Evolutionary conservation across 2,113 vertebrate species (phyloP), one percentile per base, ranked within the genome.

Genomic region (Apistogramma diplotaenia): DNA sequence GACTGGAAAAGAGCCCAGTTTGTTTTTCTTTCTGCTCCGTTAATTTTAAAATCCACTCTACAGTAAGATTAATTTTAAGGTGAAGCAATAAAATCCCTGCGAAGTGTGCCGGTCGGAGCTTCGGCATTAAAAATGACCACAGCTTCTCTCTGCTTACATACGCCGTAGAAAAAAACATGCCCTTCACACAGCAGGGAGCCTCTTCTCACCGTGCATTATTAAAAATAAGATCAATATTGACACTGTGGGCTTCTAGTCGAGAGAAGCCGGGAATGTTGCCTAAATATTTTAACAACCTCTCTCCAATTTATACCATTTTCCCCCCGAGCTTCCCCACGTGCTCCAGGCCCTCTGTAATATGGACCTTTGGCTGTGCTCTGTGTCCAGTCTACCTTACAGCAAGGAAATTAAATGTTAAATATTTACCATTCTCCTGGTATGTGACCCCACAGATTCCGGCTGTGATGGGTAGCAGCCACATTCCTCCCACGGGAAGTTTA

Each of bases 381-480:
- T 85, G 89, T 93, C 90, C 87, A 79, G 81, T 91, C 88, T 89
- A 89, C 89, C 89, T 93, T 89, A 92, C 90, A 89, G 85, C 86
- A 82, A 92, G 91, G 89, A 94, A 93, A 93, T 92, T 77, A 93
- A 94, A 94, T 91, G 91, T 93, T 93, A 91, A 94, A 94, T 94
- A 93, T 94, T 94, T 94, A 92, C 94, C 90, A 84, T 93, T 91
- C 91, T 89, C 76, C 85, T 85, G 90, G 91, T 91, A 93, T 93
- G 93, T 90, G 91, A 93, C 91, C 85, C 74, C 43, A 40, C 82
- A 87, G 90, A 93, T 91, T 93, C 91, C 90, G 83, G 86, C 91
- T 91, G 87, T 91, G 93, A 93, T 87, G 91, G 83, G 88, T 88
- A 93, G 89, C 91, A 93, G 91, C 89, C 87, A 71, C 90, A 92